Base-by-base conservation (phyloP, 1,140 invertebrate species). In the Plectrocnemia conspersa region DNA sequence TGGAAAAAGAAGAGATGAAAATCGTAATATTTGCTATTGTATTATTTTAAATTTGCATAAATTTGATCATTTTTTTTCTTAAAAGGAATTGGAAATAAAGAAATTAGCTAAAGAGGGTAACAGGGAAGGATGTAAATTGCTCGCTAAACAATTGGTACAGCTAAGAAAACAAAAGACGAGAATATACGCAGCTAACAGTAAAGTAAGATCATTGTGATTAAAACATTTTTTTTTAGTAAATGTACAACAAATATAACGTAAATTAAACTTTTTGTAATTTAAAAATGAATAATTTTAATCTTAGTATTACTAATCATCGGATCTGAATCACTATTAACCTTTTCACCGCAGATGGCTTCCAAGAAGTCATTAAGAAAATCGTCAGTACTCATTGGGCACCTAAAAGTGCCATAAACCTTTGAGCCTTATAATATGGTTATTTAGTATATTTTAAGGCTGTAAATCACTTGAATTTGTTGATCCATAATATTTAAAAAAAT, bases 1-100 rank as follows among this genome's bases (percentile, higher is more conserved):
- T 95, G 49, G 91, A 94, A 71, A 78, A 82, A 64, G 89, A 94
- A 74, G 92, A 95, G 71, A 93, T 92, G 63, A 89, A 93, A 79
- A 68, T 96, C 64, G 87, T 89, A 73, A 70, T 54, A 49, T 49
- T 35, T 49, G 11, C n/a, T 23, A 36, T 44, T 32, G 32, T 24
- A 11, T 13, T 41, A 47, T 42, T 59, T 27, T 7, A 13, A 33
- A 46, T 23, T 46, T 48, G n/a, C 22, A 45, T 44, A 16, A 45
- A 36, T 40, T 22, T 24, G 10, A 53, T 24, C 6, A 36, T 41
- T 42, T 55, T 56, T 40, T 25, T 46, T 10, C 10, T 50, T 48
- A 13, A 32, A 5, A 90, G 85, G 87, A 93, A 79, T 68, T 82
- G 65, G 91, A 95, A 71, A 95, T 95, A 42, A 93, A 90, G 65